Percentiles rank a stretch among this genome's conserved stretches.
Conservation (phyloP, 2,888 invertebrate species). For the Chrysolina oricalcia region DNA sequence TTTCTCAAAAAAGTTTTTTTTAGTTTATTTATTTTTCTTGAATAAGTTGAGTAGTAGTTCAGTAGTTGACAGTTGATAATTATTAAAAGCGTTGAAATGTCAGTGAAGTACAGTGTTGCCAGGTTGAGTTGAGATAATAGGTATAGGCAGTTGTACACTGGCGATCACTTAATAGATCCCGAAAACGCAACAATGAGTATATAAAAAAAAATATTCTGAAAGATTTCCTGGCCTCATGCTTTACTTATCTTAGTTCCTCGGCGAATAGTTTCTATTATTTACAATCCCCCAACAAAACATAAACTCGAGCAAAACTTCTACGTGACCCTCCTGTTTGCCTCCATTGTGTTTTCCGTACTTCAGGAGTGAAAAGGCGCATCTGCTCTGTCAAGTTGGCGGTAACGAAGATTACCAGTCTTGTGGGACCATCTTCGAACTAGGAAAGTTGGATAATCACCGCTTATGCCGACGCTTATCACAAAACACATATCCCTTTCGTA, state of each 20-base stretch:
- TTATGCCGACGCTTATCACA: conserved; percentile 51
- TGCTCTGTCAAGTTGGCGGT: conserved; percentile 57
- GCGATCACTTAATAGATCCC: no score
- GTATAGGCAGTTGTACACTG: no score
- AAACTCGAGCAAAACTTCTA: conserved; percentile 22
- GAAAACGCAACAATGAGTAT: not conserved
- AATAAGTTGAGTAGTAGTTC: no score
- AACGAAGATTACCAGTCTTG: conserved; percentile 63
- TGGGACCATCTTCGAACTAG: conserved; percentile 58
- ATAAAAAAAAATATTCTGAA: not conserved
- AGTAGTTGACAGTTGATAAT: no score
- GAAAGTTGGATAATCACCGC: conserved; percentile 59
- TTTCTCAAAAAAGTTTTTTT: no score
- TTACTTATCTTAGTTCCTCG: not conserved
- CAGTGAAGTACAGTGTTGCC: no score
- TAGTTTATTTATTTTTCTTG: no score
- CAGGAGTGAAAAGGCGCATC: conserved; percentile 48
- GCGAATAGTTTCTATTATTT: conserved; percentile 16
- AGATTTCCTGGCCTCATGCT: not conserved
- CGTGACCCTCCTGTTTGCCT: conserved; percentile 25
- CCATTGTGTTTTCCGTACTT: conserved; percentile 28
- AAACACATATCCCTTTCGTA: conserved; percentile 51
- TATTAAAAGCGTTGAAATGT: no score
- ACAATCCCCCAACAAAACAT: conserved; percentile 13
- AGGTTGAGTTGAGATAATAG: no score